Evolutionary conservation across 1,140 invertebrate genomes (phyloP).

Genomic region (Cataglyphis hispanica): DNA sequence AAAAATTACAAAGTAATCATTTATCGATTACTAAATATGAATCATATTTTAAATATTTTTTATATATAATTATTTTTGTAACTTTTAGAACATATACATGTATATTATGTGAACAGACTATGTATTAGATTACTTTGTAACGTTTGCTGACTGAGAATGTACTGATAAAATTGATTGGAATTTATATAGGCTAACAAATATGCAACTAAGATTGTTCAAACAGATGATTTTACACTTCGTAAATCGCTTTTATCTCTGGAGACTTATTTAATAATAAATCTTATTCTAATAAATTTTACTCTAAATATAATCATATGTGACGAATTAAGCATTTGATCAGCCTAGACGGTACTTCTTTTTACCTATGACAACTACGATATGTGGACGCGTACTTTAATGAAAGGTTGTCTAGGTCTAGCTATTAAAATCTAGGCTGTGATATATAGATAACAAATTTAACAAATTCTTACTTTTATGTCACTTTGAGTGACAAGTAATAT

Average conservation of each 20-base stretch:
- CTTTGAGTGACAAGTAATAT: constrained; percentile 53
- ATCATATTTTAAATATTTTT: neutral
- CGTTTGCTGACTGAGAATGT: constrained; percentile 24
- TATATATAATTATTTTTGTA: neutral
- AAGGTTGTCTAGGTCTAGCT: constrained; percentile 81
- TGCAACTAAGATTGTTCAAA: constrained; percentile 38
- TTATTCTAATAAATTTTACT: constrained; percentile 26
- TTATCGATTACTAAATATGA: neutral
- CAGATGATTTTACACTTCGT: constrained; percentile 7
- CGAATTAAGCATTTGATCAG: constrained; percentile 69
- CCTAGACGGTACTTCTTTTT: constrained; percentile 78
- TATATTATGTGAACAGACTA: neutral
- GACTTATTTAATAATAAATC: neutral
- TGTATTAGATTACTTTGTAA: constrained; percentile 47
- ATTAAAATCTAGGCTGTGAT: constrained; percentile 81
- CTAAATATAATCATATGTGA: constrained; percentile 35
- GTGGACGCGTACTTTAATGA: constrained; percentile 66
- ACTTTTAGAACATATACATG: neutral
- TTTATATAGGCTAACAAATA: constrained; percentile 7
- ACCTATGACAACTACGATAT: constrained; percentile 79
- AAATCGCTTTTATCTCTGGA: constrained; percentile 14
- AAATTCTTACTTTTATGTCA: constrained; percentile 54
- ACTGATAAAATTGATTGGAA: constrained; percentile 18
- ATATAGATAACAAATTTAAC: constrained; percentile 46
- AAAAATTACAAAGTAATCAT: constrained; percentile 65